Evolutionary conservation across 1,140 invertebrate species (phyloP).

Genomic region (Triops longicaudatus): DNA sequence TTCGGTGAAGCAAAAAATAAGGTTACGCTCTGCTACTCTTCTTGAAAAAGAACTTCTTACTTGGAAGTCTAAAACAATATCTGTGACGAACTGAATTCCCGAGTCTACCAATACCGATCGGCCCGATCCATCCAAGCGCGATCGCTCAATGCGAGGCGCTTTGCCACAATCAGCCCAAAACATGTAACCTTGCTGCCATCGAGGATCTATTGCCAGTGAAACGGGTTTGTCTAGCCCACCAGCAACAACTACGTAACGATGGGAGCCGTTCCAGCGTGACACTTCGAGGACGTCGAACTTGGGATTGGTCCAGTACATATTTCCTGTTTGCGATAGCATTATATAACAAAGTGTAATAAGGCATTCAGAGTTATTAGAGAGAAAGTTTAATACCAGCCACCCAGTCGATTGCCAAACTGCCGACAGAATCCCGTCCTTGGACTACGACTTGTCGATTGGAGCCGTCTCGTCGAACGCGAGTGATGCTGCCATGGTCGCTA

Average conservation of each 20-base stretch:
- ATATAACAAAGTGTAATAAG: slow-evolving; percentile 24
- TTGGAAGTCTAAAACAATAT: slow-evolving; percentile 51
- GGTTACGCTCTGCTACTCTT: not conserved
- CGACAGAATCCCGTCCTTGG: slow-evolving; percentile 47
- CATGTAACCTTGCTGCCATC: slow-evolving; percentile 45
- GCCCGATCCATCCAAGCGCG: slow-evolving; percentile 50
- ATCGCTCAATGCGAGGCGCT: slow-evolving; percentile 45
- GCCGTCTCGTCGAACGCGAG: slow-evolving; percentile 66
- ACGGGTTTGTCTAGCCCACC: slow-evolving; percentile 43
- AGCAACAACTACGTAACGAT: slow-evolving; percentile 43
- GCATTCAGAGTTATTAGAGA: not conserved
- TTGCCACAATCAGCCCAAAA: slow-evolving; percentile 52
- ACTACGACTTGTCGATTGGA: slow-evolving; percentile 53
- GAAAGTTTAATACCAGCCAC: slow-evolving; percentile 45
- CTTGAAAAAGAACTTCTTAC: slow-evolving; percentile 35
- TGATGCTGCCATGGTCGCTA: slow-evolving; percentile 60
- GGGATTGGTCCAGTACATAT: slow-evolving; percentile 56
- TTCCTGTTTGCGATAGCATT: slow-evolving; percentile 35
- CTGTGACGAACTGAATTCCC: slow-evolving; percentile 43
- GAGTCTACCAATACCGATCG: slow-evolving; percentile 46
- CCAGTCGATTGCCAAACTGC: slow-evolving; percentile 55
- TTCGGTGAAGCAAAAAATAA: not conserved
- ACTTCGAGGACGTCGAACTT: slow-evolving; percentile 50
- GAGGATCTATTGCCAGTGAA: slow-evolving; percentile 54
- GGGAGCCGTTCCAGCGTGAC: slow-evolving; percentile 42